A percentile compares a stretch with the other conserved stretches of the same genome.
Conservation (phyloP, 1,140 invertebrate genomes). For the Brachionus sp. region DNA sequence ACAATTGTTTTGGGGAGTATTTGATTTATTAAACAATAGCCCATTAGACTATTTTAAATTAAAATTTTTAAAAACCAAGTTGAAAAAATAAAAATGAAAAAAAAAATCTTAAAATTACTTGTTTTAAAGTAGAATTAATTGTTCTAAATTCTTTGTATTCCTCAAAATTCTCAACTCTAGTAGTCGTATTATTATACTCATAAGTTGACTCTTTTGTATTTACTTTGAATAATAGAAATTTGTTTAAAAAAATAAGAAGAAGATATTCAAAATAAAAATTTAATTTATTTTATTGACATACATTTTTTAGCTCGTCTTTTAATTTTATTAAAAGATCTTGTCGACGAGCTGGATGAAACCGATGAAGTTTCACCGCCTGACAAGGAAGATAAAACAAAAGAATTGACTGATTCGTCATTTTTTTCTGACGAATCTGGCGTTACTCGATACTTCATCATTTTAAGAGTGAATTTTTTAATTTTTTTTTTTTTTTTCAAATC, state of each 20-base stretch:
- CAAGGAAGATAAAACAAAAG: conserved; percentile 8
- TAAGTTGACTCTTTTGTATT: background rate
- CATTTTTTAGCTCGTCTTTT: conserved; percentile 18
- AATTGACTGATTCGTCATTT: background rate
- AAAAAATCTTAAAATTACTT: conserved; percentile 17
- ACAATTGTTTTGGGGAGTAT: background rate
- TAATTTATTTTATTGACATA: background rate
- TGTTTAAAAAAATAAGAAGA: background rate
- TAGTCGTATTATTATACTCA: background rate
- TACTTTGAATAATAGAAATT: background rate
- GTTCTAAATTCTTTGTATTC: conserved; percentile 25
- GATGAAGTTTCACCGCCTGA: background rate
- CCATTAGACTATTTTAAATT: background rate
- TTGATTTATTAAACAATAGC: background rate
- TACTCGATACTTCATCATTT: conserved; percentile 40
- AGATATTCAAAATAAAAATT: background rate
- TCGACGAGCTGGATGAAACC: background rate
- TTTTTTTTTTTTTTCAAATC: background rate
- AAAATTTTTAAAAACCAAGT: background rate
- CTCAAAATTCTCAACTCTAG: background rate
- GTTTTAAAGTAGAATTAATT: conserved; percentile 26
- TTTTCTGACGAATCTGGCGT: conserved; percentile 31
- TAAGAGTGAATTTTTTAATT: background rate
- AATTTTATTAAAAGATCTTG: background rate
- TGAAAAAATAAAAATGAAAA: background rate